A percentile compares a stretch with the other conserved stretches of the same genome.
Evolutionary conservation across 2,113 vertebrate genomes (phyloP).

Genomic region (Anarrhichthys ocellatus): DNA sequence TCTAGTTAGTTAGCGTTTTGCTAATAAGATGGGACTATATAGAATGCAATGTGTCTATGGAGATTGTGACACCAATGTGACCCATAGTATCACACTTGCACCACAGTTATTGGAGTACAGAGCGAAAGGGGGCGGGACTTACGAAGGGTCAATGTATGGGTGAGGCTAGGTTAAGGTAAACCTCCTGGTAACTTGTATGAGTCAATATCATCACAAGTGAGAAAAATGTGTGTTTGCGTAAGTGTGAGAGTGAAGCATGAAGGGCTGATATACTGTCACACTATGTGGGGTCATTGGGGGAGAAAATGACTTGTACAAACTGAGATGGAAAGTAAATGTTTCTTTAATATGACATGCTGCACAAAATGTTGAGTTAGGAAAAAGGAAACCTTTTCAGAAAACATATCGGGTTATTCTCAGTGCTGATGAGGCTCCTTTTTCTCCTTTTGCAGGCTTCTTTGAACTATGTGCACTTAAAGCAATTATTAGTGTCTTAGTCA

Average conservation of each 20-base stretch:
- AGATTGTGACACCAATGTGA: neutral
- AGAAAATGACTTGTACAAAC: neutral
- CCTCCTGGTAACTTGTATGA: neutral
- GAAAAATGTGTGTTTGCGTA: neutral
- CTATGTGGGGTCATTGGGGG: neutral
- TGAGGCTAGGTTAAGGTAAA: neutral
- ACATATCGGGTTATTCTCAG: neutral
- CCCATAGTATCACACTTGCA: neutral
- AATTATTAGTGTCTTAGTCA: slow-evolving; percentile 23
- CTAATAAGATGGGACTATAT: neutral
- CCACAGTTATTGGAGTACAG: neutral
- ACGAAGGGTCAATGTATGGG: neutral
- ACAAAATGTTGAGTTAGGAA: slow-evolving; percentile 7
- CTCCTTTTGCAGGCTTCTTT: slow-evolving; percentile 12
- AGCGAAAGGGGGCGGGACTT: neutral
- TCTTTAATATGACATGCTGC: slow-evolving; percentile 3
- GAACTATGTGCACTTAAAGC: slow-evolving; percentile 22
- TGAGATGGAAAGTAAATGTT: slow-evolving; percentile 9
- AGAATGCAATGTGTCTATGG: neutral
- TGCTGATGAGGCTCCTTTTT: slow-evolving; percentile 12
- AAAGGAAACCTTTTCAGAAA: slow-evolving; percentile 5
- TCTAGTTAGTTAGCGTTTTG: neutral
- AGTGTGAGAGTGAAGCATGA: neutral
- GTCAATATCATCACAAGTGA: neutral
- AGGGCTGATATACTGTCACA: neutral